Base-by-base conservation (phyloP, 92 coral and sea anemone genomes). In the Montipora capitata region DNA sequence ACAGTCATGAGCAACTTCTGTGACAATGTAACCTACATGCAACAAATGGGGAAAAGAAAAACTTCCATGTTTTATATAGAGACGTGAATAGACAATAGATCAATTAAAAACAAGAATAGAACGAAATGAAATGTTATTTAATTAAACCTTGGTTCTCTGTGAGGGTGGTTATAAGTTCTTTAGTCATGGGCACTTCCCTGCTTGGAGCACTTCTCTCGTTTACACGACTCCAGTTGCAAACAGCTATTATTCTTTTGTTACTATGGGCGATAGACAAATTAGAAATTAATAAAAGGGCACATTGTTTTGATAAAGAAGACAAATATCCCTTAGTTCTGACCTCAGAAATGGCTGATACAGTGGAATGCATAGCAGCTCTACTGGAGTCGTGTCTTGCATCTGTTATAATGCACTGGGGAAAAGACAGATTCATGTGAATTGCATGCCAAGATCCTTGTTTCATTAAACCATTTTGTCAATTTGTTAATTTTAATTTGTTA, bases 151-250 rank as follows among this genome's bases (percentile, higher is more conserved):
- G 78, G 51, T 16, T 70, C 77, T 77, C 89, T 68, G 43, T 66
- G 16, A 85, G 89, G 43, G 67, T 85, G 52, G 51, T 70, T 10
- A 85, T 77, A 35, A 85, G 57, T 35, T 85, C 68, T 68, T 85
- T 85, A 0, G 89, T 85, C 89, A 77, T 85, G 4, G 89, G 78
- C 9, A 77, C 84, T 13, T 85, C 89, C 42, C 89, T 66, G 51
- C 83, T 66, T 27, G 35, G 35, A 39, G 89, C 89, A 77, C 89
- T 85, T 17, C 83, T 68, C 42, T 64, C 56, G 27, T 85, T 40
- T 11, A 20, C 75, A 7, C 82, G 56, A 4, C 76, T 75, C 89
- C 84, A 76, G 41, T 67, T 75, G 42, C 63, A 43, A 1, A 78
- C 82, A 43, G 76, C 42, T 7, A 85, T 67, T 12, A 68, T 68